Evolutionary conservation across 2,113 vertebrate species (phyloP).

Genomic region (Pituophis catenifer): DNA sequence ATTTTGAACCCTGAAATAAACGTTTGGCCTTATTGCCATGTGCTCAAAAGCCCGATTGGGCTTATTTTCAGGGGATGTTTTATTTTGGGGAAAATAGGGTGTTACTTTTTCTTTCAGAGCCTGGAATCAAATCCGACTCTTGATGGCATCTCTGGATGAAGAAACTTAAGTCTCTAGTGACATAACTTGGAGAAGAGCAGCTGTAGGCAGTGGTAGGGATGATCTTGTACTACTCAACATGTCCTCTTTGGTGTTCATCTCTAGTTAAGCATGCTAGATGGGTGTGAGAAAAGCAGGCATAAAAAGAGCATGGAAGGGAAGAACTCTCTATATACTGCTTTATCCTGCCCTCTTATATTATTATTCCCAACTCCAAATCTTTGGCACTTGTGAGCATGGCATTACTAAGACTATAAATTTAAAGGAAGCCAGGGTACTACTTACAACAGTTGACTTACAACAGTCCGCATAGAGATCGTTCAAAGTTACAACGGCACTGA

Average conservation of each 20-base stretch:
- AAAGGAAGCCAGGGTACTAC: background rate
- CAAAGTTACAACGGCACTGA: no score
- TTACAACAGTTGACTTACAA: no score
- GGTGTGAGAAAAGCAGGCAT: background rate
- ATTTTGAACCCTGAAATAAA: no score
- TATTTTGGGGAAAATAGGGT: no score
- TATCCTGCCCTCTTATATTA: background rate
- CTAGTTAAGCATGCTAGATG: background rate
- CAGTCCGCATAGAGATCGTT: no score
- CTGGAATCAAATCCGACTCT: background rate
- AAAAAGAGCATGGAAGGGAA: background rate
- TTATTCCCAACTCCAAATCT: background rate
- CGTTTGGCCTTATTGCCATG: no score
- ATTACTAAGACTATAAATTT: background rate
- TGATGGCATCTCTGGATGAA: no score
- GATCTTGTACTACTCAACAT: background rate
- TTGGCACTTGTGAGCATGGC: background rate
- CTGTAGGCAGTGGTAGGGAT: background rate
- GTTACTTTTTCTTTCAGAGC: background rate
- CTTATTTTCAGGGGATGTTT: no score
- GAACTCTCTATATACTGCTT: background rate
- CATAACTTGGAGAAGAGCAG: background rate
- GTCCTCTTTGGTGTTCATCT: background rate
- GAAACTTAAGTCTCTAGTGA: background rate
- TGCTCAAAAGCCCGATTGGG: no score